Evolutionary conservation across 2,888 invertebrate genomes (phyloP), one percentile per base, ranked within the genome.

Genomic region (Saturnia pavonia): DNA sequence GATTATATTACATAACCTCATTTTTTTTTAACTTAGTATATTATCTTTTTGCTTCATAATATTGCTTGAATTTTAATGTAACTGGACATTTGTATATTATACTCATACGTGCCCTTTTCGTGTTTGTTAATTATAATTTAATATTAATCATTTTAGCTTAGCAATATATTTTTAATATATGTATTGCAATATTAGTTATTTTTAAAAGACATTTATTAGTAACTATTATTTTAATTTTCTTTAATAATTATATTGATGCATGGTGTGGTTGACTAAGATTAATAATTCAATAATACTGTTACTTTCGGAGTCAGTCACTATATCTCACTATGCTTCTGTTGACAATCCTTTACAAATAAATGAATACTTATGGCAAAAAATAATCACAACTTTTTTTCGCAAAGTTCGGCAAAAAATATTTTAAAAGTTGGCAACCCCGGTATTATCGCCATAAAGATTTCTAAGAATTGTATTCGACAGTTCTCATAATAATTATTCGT

Each of bases 401-500:
- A n/a, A n/a, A n/a, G 6, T 27, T 60, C 25, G 4, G 14, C 16
- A 27, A 25, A 60, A 27, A 2, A 27, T 3, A 27, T 1, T 8
- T 22, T 22, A 22, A 8, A 22, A 54, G 27, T 27, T 60, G 57
- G 27, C 57, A 60, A 60, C 57, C 25, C 57, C 3, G 19, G 14
- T 60, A 9, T 27, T 14, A 27, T 60, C 25, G 57, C 14, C 25
- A 9, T 6, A 27, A 27, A 16, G 4, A 6, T 40, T 65, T 65
- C 65, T 22, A 40, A 65, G 65, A 40, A 65, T 65, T 65, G 19
- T 65, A 65, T 65, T 40, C 65, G 40, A n/a, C 65, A n/a, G 40
- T 65, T 65, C 65, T 40, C 40, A 65, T 40, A 65, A 40, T 40
- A 19, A 65, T 40, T 65, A 65, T 65, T 65, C 40, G 65, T 65